A percentile compares a stretch with the other conserved stretches of the same genome.
Evolutionary conservation across 2,888 invertebrate species (phyloP).

Genomic region (Congeria kusceri): DNA sequence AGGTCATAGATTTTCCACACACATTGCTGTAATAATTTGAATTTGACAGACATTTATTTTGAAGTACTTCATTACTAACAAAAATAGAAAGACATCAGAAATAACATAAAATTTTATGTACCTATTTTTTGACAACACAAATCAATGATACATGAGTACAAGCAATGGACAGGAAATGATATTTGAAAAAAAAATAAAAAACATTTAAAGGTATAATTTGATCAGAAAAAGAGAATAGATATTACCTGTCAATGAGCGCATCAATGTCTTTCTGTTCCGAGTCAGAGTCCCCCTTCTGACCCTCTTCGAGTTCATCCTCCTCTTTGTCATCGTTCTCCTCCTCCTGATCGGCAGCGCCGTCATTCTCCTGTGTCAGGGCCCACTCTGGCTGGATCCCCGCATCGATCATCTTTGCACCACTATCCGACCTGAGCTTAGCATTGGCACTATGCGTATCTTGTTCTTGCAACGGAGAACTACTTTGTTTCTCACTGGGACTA

Average conservation of each 20-base stretch:
- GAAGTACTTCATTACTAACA: too few species aligned
- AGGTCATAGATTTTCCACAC: too few species aligned
- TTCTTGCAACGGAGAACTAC: conserved; percentile 40
- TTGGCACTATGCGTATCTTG: conserved; percentile 20
- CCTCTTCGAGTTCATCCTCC: conserved; percentile 45
- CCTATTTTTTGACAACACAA: too few species aligned
- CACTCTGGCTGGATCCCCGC: conserved; percentile 14
- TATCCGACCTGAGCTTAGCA: conserved; percentile 1
- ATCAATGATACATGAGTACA: background rate
- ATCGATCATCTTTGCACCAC: conserved; percentile 21
- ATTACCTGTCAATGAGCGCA: conserved; percentile 78
- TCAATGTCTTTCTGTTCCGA: conserved; percentile 77
- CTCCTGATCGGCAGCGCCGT: conserved; percentile 36
- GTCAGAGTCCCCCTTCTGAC: conserved; percentile 67
- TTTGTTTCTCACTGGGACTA: conserved; percentile 1
- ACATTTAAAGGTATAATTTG: too few species aligned
- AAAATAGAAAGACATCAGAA: too few species aligned
- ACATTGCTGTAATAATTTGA: too few species aligned
- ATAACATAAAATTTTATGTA: too few species aligned
- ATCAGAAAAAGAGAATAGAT: background rate
- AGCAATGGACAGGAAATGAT: background rate
- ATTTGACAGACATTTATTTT: too few species aligned
- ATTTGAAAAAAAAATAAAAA: background rate
- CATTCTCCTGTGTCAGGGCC: conserved; percentile 9
- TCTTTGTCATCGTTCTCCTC: conserved; percentile 60